Conservation (phyloP, 2,113 vertebrate genomes). For the Rana temporaria region DNA sequence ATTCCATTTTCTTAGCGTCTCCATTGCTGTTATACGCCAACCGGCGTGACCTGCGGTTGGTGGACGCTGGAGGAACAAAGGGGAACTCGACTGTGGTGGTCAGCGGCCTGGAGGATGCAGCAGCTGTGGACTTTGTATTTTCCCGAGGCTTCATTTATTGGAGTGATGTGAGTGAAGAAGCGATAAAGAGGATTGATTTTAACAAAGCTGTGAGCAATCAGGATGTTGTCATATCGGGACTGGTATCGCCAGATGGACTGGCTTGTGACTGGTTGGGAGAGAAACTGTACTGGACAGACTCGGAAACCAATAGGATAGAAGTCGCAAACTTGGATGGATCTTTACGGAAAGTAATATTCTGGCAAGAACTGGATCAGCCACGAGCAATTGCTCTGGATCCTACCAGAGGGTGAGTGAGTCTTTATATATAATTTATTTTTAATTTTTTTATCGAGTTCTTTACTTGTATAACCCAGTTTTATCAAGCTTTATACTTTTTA, state of each 20-base stretch:
- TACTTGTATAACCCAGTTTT: too few relatives aligned
- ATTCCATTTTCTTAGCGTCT: conserved; percentile 72
- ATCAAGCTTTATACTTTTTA: too few relatives aligned
- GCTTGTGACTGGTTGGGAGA: conserved; percentile 96
- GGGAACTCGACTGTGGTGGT: conserved; percentile 92
- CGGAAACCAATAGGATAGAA: conserved; percentile 95
- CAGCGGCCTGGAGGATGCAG: conserved; percentile 92
- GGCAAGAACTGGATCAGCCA: conserved; percentile 97
- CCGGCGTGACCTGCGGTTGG: conserved; percentile 90
- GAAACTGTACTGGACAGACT: conserved; percentile 98
- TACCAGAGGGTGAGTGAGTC: conserved; percentile 85
- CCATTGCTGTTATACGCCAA: conserved; percentile 95
- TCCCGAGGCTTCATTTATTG: conserved; percentile 88
- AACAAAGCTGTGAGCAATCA: conserved; percentile 80
- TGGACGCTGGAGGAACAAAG: conserved; percentile 84
- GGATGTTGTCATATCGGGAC: conserved; percentile 85
- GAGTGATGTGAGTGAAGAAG: conserved; percentile 98
- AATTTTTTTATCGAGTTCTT: too few relatives aligned
- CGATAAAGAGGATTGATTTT: conserved; percentile 90
- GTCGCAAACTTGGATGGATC: conserved; percentile 92
- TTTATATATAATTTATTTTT: too few relatives aligned
- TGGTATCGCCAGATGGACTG: conserved; percentile 92
- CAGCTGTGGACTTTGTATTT: conserved; percentile 94
- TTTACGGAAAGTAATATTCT: conserved; percentile 92
- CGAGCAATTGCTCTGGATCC: conserved; percentile 96